Conservation (phyloP, 1,140 invertebrate species). For the Drosophila cardini region DNA sequence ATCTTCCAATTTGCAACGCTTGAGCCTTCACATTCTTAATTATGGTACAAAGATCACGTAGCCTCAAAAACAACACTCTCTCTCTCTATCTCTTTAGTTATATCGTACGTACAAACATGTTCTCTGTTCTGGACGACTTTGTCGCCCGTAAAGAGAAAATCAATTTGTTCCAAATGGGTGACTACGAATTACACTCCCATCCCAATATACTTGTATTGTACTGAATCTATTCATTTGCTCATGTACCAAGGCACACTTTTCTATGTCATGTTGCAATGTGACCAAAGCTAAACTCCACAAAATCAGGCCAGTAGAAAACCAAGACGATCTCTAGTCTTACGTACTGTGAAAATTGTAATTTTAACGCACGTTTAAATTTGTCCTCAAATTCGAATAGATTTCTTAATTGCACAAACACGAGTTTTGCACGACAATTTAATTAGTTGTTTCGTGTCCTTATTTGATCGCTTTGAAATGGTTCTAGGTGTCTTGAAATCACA, state of each 20-base stretch:
- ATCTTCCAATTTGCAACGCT: conserved; percentile 73
- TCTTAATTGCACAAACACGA: conserved; percentile 1
- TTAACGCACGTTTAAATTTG: conserved; percentile 42
- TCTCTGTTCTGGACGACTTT: conserved; percentile 56
- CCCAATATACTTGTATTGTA: conserved; percentile 29
- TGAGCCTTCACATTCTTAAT: conserved; percentile 61
- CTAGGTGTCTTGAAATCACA: too few species aligned
- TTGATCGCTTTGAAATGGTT: not conserved
- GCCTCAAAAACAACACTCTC: conserved; percentile 17
- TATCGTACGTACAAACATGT: too few species aligned
- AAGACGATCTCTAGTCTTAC: conserved; percentile 25
- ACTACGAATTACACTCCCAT: conserved; percentile 44
- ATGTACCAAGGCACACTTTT: conserved; percentile 5
- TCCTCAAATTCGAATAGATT: conserved; percentile 10
- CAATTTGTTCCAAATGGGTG: conserved; percentile 74
- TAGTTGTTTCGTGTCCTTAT: too few species aligned
- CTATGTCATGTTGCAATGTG: conserved; percentile 24
- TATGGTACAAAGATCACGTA: conserved; percentile 59
- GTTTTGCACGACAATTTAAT: not conserved
- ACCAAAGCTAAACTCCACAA: conserved; percentile 60
- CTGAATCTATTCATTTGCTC: conserved; percentile 4
- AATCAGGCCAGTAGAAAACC: conserved; percentile 32
- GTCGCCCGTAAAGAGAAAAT: conserved; percentile 60
- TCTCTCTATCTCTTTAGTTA: not conserved
- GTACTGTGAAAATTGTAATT: conserved; percentile 74